phyloP scores from a whole-genome alignment of 2,797 vertebrate genomes.

The Mus caroli region DNA sequence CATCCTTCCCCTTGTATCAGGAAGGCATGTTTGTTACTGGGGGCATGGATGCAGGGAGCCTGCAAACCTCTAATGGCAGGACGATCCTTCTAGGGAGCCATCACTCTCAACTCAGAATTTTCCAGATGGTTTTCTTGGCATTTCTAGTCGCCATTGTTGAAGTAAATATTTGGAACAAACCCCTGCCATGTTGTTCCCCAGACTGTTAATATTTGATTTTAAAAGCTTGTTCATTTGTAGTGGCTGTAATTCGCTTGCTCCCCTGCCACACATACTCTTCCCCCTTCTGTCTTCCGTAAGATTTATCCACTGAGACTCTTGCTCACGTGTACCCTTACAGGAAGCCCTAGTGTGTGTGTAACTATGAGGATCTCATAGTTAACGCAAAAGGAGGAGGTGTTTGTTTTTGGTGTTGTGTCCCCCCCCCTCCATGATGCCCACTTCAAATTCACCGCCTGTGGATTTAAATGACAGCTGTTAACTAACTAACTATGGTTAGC shows the following conservation, averaged over 20 bases:
- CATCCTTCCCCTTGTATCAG: neutral
- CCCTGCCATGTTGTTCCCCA: constrained; percentile 18
- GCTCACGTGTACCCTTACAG: neutral
- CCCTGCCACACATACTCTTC: neutral
- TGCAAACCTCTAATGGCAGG: neutral
- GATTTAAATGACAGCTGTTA: constrained; percentile 49
- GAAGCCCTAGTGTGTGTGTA: neutral
- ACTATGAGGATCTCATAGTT: neutral
- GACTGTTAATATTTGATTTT: constrained; percentile 59
- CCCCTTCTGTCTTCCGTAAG: neutral
- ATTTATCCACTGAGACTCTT: neutral
- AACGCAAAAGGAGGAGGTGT: constrained; percentile 51
- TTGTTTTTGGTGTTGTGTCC: neutral
- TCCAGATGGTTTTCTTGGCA: constrained; percentile 10
- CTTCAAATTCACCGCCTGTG: neutral
- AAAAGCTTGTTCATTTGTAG: neutral
- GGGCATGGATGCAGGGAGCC: neutral
- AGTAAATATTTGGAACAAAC: constrained; percentile 66
- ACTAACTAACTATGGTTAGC: constrained; percentile 28
- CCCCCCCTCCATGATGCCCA: too few species aligned
- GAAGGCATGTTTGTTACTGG: neutral
- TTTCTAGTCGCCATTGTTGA: neutral
- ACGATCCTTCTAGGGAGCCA: neutral
- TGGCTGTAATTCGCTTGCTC: neutral
- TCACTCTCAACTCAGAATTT: neutral